Conservation (phyloP, 2,888 invertebrate species). For the Perithous albicinctus region DNA sequence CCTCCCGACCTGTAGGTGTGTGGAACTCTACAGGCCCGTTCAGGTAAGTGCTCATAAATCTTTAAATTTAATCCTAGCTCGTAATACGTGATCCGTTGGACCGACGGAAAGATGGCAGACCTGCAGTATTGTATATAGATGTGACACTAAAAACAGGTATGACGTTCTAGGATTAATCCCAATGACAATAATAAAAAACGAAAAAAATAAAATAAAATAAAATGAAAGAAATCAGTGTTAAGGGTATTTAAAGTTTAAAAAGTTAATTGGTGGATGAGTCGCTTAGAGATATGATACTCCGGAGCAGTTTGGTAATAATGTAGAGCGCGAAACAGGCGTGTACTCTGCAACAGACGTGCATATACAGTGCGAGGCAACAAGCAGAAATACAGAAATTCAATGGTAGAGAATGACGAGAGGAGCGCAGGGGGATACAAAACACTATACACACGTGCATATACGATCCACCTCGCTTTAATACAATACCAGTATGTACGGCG, state of each 20-base stretch:
- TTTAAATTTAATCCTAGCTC: too few species aligned
- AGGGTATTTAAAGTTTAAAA: background rate
- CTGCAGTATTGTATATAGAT: too few species aligned
- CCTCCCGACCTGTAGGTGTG: too few species aligned
- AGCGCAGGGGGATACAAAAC: constrained; percentile 32
- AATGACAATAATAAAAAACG: background rate
- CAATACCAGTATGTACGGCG: constrained; percentile 44
- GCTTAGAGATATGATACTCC: constrained; percentile 31
- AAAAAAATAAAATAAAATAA: background rate
- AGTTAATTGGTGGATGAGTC: background rate
- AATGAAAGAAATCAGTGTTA: background rate
- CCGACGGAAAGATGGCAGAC: too few species aligned
- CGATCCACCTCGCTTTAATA: constrained; percentile 27
- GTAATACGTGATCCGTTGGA: too few species aligned
- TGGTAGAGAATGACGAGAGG: constrained; percentile 56
- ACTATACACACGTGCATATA: constrained; percentile 38
- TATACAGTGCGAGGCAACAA: constrained; percentile 30
- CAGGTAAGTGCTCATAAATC: too few species aligned
- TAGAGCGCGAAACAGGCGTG: constrained; percentile 57
- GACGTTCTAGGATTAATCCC: too few species aligned
- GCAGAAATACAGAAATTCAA: constrained; percentile 57
- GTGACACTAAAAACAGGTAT: too few species aligned
- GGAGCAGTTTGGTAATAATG: constrained; percentile 55
- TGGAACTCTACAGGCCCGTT: too few species aligned
- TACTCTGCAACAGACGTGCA: constrained; percentile 55